Percentiles rank a stretch among this genome's conserved stretches.
Evolutionary conservation across 2,113 vertebrate species (phyloP).

Genomic region (Vidua macroura): DNA sequence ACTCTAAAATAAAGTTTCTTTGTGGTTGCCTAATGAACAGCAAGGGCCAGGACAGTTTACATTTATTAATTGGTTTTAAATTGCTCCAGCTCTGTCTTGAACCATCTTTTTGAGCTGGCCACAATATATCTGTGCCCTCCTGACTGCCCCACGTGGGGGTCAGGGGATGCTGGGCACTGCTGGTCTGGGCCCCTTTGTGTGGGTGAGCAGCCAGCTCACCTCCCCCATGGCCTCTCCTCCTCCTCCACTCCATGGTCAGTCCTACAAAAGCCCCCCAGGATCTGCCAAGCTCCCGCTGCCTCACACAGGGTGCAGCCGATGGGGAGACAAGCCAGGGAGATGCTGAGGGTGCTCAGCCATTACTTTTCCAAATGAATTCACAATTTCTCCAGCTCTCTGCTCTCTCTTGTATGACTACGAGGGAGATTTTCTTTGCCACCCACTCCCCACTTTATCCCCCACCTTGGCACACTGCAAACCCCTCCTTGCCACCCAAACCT

Average conservation of each 20-base stretch:
- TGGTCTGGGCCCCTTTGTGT: background rate
- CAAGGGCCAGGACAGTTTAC: slow-evolving; percentile 43
- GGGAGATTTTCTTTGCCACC: background rate
- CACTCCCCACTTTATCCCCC: background rate
- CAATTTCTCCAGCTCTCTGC: background rate
- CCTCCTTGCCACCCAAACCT: background rate
- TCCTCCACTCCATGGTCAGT: background rate
- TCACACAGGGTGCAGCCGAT: rapidly evolving
- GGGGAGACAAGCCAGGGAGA: background rate
- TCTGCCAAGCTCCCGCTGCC: rapidly evolving
- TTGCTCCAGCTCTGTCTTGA: background rate
- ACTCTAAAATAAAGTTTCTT: slow-evolving; percentile 70
- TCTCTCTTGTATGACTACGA: background rate
- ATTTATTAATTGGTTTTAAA: slow-evolving; percentile 68
- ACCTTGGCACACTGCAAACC: background rate
- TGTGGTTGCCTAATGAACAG: slow-evolving; percentile 63
- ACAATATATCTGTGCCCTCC: slow-evolving; percentile 12
- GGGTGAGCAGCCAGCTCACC: background rate
- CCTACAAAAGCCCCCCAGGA: background rate
- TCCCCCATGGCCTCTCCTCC: background rate
- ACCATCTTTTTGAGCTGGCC: slow-evolving; percentile 44
- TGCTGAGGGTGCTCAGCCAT: background rate
- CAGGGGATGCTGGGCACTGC: background rate
- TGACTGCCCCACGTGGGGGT: background rate
- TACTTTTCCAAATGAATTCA: background rate